Conservation (phyloP, 2,888 invertebrate genomes). For the Willowsia nigromaculata region DNA sequence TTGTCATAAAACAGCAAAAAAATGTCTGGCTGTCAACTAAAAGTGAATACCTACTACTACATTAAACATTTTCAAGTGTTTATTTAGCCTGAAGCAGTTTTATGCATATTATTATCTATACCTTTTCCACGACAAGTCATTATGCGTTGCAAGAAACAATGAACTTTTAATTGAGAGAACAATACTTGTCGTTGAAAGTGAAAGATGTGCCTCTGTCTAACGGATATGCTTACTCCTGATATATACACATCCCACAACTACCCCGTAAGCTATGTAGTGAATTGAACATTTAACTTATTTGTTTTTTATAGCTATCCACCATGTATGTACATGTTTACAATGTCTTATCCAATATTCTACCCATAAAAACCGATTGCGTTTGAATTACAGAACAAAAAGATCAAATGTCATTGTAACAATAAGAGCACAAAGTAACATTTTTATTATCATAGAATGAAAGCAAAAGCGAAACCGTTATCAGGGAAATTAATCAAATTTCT, state of each 20-base stretch:
- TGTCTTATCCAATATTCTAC: constrained; percentile 49
- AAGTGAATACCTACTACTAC: too few species aligned
- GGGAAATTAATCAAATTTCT: constrained; percentile 30
- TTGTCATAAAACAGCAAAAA: neutral
- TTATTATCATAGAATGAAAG: constrained; percentile 55
- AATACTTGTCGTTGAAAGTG: constrained; percentile 46
- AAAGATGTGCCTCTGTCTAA: constrained; percentile 34
- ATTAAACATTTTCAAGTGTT: neutral
- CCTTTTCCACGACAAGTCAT: constrained; percentile 18
- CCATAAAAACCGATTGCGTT: constrained; percentile 7
- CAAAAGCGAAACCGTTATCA: constrained; percentile 65
- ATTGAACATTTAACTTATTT: neutral
- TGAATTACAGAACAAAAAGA: constrained; percentile 1
- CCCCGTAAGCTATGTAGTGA: neutral
- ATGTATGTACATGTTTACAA: constrained; percentile 18
- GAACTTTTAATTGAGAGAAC: constrained; percentile 51
- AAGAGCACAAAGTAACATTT: neutral
- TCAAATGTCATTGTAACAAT: constrained; percentile 50
- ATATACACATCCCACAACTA: neutral
- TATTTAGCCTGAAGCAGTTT: neutral
- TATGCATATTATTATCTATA: neutral
- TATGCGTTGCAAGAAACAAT: constrained; percentile 50
- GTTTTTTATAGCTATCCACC: neutral
- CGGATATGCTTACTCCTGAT: neutral
- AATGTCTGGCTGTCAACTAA: neutral